Base-by-base conservation (phyloP, 2,113 vertebrate species). In the Albula goreensis region DNA sequence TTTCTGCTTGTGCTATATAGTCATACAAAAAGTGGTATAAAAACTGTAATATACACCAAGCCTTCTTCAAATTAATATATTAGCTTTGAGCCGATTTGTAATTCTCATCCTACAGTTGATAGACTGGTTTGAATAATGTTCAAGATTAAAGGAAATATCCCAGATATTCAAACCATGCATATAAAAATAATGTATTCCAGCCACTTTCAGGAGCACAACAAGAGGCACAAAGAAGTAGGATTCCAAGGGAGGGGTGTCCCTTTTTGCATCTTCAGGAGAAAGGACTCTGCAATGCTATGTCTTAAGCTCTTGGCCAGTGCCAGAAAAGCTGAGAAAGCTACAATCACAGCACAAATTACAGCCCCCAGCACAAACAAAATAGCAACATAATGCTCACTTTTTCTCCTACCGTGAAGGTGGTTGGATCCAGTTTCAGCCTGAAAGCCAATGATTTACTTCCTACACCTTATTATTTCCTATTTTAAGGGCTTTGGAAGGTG, bases 391-490 rank as follows among this genome's bases (percentile, higher is more conserved):
- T 60, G 17, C 12, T 57, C 15, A 41, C 56, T 25, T 57, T 83
- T 83, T 15, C 17, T 60, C 81, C 56, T 83, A 60, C 81, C 81
- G 25, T 63, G 41, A 60, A 41, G 56, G 41, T 83, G 52, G 9
- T 15, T 83, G 25, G n/a, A 60, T 83, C 81, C 25, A 83, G 53
- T 83, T 41, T 83, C 81, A 63, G n/a, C 41, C 22, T 13, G 11
- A 83, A 60, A 63, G 15, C 12, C 19, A 56, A 31, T 83, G 31
- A 17, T 60, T 83, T 83, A 60, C 57, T 63, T 63, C 53, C 81
- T 83, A 5, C 41, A 17, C 25, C 12, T 83, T 63, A 83, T 83
- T 41, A 60, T 83, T 83, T 83, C 53, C 56, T 83, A n/a, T 57
- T 83, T 57, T 82, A 57, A 48, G n/a, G 31, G 31, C 12, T 83